Conservation (phyloP, 2,113 vertebrate species). For the Plecotus auritus region DNA sequence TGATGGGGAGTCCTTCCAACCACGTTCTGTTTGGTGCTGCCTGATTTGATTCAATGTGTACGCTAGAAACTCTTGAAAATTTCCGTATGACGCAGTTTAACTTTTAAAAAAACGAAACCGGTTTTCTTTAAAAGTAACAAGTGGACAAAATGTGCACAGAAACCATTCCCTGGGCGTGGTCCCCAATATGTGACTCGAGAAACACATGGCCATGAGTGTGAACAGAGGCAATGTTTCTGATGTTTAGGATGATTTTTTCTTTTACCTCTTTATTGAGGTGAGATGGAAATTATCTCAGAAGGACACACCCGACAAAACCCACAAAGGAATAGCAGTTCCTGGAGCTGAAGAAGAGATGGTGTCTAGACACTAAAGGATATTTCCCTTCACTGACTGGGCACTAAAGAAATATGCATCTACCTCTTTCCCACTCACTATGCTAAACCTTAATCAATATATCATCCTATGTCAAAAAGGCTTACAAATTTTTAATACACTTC, state of each 20-base stretch:
- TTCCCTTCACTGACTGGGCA: neutral
- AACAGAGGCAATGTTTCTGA: neutral
- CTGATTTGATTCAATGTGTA: neutral
- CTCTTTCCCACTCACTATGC: neutral
- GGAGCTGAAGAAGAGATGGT: neutral
- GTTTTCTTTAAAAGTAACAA: neutral
- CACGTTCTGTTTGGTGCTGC: neutral
- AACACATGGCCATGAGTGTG: neutral
- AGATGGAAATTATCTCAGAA: neutral
- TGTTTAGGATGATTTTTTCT: neutral
- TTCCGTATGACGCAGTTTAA: neutral
- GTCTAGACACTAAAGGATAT: neutral
- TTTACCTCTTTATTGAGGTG: neutral
- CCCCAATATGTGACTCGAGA: neutral
- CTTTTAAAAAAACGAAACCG: neutral
- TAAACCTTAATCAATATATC: neutral
- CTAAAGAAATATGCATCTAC: neutral
- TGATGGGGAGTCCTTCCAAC: accelerated
- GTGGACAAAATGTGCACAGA: neutral
- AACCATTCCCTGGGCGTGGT: neutral
- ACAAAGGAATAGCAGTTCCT: neutral
- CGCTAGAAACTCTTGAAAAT: neutral
- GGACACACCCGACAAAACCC: neutral
- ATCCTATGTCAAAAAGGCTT: neutral
- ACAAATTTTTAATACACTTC: neutral